Evolutionary conservation across 1,140 invertebrate species (phyloP).

Genomic region (Popillia japonica): DNA sequence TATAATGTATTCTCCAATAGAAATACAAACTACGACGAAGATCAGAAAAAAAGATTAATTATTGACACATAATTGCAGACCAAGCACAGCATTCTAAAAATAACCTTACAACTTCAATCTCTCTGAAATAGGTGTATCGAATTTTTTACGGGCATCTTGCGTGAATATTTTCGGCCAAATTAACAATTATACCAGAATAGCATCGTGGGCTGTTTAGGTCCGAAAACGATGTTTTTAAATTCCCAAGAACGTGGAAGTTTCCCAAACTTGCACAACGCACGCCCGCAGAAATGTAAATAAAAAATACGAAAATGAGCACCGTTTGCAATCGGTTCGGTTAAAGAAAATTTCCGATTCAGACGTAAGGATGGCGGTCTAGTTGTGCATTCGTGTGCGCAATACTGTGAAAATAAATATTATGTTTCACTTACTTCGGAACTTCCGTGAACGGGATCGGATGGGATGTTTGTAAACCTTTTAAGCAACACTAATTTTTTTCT

Average conservation of each 20-base stretch:
- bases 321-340: not conserved
- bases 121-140: not conserved
- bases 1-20: no score
- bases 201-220: not conserved
- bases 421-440: constrained; percentile 25
- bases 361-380: not conserved
- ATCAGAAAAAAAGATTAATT: no score
- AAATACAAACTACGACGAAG: no score
- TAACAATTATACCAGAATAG: not conserved
- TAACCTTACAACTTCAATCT: not conserved
- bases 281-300: not conserved
- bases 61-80: no score
- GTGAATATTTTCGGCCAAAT: not conserved
- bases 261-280: not conserved
- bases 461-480: no score
- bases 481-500: no score
- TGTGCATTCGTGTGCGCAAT: constrained; percentile 9
- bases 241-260: not conserved
- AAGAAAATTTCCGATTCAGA: constrained; percentile 16
- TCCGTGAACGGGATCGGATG: no score
- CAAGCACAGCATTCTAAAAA: no score
- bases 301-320: not conserved
- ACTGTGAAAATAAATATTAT: constrained; percentile 32
- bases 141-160: not conserved
- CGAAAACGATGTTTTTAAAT: not conserved